These are phyloP conservation scores for Zosterops lateralis DNA, from an alignment of 2,113 vertebrate genomes.

Conservation along the genomic window DNA sequence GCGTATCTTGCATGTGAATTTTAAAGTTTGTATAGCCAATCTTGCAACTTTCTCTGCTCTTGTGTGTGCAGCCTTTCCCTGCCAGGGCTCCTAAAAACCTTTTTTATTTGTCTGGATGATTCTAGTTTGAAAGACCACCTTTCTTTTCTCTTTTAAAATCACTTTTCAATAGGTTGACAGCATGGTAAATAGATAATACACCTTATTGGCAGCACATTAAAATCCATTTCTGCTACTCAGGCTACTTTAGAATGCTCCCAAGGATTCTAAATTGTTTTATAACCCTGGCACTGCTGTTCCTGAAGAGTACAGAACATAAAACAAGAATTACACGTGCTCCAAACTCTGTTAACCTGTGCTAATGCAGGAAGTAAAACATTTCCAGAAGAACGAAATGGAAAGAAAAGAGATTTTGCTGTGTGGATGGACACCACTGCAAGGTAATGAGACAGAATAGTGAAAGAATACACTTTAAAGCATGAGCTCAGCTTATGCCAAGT, in stretches of 20 bases:
- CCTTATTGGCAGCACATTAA: accelerated
- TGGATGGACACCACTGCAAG: accelerated
- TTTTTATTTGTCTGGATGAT: not conserved
- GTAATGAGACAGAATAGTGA: accelerated
- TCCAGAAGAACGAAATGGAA: not conserved
- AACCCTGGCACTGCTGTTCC: not conserved
- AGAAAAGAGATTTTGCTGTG: not conserved
- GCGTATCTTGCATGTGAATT: not conserved
- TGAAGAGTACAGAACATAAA: not conserved
- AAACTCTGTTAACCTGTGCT: not conserved
- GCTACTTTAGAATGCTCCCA: not conserved
- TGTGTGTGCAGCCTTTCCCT: not conserved
- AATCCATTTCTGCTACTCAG: not conserved
- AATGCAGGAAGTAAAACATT: not conserved
- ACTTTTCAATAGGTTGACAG: not conserved
- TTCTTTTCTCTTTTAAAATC: not conserved
- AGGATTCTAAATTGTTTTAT: not conserved
- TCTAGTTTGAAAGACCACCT: not conserved
- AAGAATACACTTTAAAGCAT: not conserved
- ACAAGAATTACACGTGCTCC: not conserved
- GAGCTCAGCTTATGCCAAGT: not conserved
- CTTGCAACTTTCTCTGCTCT: not conserved
- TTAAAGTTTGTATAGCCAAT: not conserved
- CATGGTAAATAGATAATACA: not conserved
- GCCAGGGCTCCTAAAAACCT: not conserved